Conservation (phyloP, 2,113 vertebrate genomes). For the Rutilus rutilus region DNA sequence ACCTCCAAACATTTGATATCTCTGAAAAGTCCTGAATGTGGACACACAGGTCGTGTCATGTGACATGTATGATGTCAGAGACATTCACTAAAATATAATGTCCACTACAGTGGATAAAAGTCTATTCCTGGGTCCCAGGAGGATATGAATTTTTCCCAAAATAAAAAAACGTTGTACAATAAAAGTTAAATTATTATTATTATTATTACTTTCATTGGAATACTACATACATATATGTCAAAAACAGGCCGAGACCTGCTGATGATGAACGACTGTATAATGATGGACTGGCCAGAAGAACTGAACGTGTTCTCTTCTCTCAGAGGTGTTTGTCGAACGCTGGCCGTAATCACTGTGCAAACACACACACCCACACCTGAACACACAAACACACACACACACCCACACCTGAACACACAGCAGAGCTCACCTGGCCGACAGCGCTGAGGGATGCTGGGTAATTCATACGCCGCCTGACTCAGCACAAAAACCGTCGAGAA, state of each 20-base stretch:
- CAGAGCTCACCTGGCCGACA: background rate
- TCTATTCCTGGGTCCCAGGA: too few species aligned
- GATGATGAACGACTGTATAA: background rate
- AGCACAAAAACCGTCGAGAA: background rate
- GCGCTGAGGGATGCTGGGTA: background rate
- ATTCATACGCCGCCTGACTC: background rate
- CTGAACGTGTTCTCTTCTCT: background rate
- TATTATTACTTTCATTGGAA: too few species aligned
- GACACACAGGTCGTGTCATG: too few species aligned
- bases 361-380: constrained; percentile 35
- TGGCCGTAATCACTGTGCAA: background rate
- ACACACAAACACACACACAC: constrained; percentile 18
- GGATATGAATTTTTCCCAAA: too few species aligned
- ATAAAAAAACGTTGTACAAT: too few species aligned
- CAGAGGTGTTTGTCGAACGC: constrained; percentile 13
- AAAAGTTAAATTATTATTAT: too few species aligned
- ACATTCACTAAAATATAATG: too few species aligned
- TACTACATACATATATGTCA: too few species aligned
- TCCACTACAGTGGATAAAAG: too few species aligned
- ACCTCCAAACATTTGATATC: too few species aligned
- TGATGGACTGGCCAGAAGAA: background rate
- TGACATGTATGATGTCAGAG: too few species aligned
- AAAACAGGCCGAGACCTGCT: background rate
- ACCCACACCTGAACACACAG: constrained; percentile 18
- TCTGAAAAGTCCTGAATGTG: too few species aligned